Evolutionary conservation across 2,113 vertebrate genomes (phyloP), one percentile per base, ranked within the genome.

Genomic region (Struthidea cinerea): DNA sequence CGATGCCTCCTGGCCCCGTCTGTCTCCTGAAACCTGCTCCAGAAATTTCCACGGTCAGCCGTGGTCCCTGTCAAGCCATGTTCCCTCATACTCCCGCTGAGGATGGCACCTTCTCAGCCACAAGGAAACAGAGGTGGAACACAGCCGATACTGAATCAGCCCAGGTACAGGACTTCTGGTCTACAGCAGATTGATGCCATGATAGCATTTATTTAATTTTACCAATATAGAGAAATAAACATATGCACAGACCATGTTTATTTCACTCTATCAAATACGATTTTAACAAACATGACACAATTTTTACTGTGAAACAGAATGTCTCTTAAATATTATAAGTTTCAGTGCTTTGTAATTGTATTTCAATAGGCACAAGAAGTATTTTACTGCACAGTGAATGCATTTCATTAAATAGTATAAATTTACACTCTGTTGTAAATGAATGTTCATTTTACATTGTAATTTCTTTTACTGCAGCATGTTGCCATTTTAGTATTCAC

Each of bases 401-500:
- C 87, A 95, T 96, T 97, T 96, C 94, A 95, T 96, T 97, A 97
- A 96, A 94, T 73, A 95, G 80, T 63, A 93, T 92, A 90, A 96
- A 97, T 97, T 97, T 97, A 95, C 87, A 87, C 91, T 92, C 53
- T 41, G 57, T 92, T 97, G 89, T 83, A 98, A 98, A 98, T 98
- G 94, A 97, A 97, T 96, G 92, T 97, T 97, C 97, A 97, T 98
- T 98, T 97, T 89, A 95, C 74, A 95, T 64, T 90, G 94, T 94
- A 96, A 96, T 96, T 93, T 97, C 97, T 94, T 95, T 94, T 91
- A 91, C 91, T 94, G 60, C 91, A 97, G 77, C 91, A 89, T 93
- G 95, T 98, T 97, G 97, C 96, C 94, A 83, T 97, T 97, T 98
- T 97, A 93, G 95, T 89, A 97, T 98, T 94, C 93, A 80, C 85